Evolutionary conservation across 2,113 vertebrate species (phyloP).

Genomic region (Elephantulus edwardii): DNA sequence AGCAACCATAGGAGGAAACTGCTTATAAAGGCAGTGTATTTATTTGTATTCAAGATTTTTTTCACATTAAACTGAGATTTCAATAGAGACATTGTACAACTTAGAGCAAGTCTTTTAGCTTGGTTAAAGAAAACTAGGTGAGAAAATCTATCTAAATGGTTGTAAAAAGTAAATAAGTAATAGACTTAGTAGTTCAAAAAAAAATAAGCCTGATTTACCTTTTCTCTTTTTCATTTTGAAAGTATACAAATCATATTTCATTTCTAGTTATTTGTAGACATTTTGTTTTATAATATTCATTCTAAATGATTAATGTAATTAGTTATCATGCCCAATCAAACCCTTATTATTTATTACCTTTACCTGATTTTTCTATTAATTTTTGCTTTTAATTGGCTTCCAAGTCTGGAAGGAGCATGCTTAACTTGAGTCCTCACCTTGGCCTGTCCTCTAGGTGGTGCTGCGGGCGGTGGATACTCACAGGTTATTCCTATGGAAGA

Average conservation of each 20-base stretch:
- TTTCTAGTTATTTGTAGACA: no score
- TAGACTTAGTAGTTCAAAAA: background rate
- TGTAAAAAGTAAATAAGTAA: slow-evolving; percentile 46
- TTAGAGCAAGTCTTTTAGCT: slow-evolving; percentile 21
- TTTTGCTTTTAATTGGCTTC: slow-evolving; percentile 24
- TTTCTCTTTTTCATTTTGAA: no score
- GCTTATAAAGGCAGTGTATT: slow-evolving; percentile 63
- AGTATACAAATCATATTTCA: no score
- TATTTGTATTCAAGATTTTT: slow-evolving; percentile 45
- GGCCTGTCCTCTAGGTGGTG: slow-evolving; percentile 89
- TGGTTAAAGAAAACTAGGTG: slow-evolving; percentile 52
- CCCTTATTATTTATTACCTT: no score
- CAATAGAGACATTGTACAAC: slow-evolving; percentile 30
- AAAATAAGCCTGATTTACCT: no score
- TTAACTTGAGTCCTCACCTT: slow-evolving; percentile 25
- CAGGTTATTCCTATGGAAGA: slow-evolving; percentile 99
- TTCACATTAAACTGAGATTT: slow-evolving; percentile 58
- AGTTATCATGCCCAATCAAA: no score
- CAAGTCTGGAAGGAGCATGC: background rate
- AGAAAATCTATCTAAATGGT: slow-evolving; percentile 32
- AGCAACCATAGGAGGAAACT: slow-evolving; percentile 18
- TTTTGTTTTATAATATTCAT: no score
- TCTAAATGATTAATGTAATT: no score
- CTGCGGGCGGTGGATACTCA: slow-evolving; percentile 98
- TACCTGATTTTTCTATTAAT: no score